Evolutionary conservation across 53 echinoderm and acorn worm genomes (phyloP).

Genomic region (Astropecten irregularis): DNA sequence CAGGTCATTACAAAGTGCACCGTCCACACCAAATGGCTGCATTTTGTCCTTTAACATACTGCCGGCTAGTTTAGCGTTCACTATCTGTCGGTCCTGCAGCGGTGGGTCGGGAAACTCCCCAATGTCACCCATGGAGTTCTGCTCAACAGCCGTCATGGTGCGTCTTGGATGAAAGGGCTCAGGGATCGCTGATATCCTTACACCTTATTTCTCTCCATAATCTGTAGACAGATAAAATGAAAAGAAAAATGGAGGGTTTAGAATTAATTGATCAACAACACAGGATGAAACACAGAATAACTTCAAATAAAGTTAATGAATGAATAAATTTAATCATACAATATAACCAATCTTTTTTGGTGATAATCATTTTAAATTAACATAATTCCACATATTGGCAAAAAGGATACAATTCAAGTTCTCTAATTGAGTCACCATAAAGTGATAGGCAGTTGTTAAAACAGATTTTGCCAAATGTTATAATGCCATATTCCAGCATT

Average conservation of each 20-base stretch:
- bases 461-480: too few species aligned
- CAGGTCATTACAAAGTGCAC: conserved; percentile 21
- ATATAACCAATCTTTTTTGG: too few species aligned
- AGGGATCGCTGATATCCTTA: neutral
- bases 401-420: too few species aligned
- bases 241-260: neutral
- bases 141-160: conserved; percentile 49
- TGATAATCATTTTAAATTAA: too few species aligned
- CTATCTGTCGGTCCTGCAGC: conserved; percentile 10
- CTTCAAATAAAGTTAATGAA: too few species aligned
- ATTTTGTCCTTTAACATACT: conserved; percentile 36
- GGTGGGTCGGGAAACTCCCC: conserved; percentile 45
- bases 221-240: conserved; percentile 1
- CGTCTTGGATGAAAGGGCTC: neutral
- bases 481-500: too few species aligned
- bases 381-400: too few species aligned
- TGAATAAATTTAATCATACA: too few species aligned
- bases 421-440: too few species aligned
- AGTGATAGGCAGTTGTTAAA: too few species aligned
- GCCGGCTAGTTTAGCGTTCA: conserved; percentile 18
- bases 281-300: too few species aligned
- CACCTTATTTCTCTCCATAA: conserved; percentile 42
- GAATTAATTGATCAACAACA: too few species aligned
- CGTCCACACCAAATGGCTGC: conserved; percentile 35
- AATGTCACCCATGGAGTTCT: conserved; percentile 39